A percentile compares a stretch with the other conserved stretches of the same genome.
Evolutionary conservation across 2,888 invertebrate genomes (phyloP).

Genomic region (Agrotis segetum): DNA sequence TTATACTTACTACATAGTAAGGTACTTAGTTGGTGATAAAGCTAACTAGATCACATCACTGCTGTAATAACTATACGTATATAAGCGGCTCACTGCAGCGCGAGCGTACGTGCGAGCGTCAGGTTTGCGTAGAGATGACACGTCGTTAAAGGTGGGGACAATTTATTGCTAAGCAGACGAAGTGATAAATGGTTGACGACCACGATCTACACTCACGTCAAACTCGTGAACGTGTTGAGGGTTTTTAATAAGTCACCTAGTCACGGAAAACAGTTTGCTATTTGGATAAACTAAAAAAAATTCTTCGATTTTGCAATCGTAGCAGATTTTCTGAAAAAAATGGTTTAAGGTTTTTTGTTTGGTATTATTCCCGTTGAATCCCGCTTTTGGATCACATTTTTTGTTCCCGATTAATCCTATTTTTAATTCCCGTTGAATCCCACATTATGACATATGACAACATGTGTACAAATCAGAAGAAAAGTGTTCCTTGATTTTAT

Average conservation of each 20-base stretch:
- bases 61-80: constrained; percentile 46
- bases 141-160: constrained; percentile 57
- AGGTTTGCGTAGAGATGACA: constrained; percentile 54
- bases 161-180: constrained; percentile 59
- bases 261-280: constrained; percentile 13
- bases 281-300: not conserved
- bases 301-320: not conserved
- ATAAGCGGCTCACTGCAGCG: constrained; percentile 44
- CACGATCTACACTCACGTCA: constrained; percentile 50
- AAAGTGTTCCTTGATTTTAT: too few relatives aligned
- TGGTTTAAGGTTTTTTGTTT: too few relatives aligned
- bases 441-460: too few relatives aligned
- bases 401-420: too few relatives aligned
- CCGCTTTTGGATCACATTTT: too few relatives aligned
- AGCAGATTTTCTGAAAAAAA: not conserved
- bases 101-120: constrained; percentile 51
- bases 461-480: too few relatives aligned
- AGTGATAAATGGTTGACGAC: constrained; percentile 58
- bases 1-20: too few relatives aligned
- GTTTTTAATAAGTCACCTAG: constrained; percentile 15
- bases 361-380: too few relatives aligned
- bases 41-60: constrained; percentile 40
- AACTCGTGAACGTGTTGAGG: constrained; percentile 44
- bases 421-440: too few relatives aligned
- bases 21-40: constrained; percentile 27